A percentile compares a stretch with the other conserved stretches of the same genome.
These are phyloP conservation scores for Ceyx melanurus DNA, from an alignment of 2,113 vertebrate genomes.

Conservation along the genomic window DNA sequence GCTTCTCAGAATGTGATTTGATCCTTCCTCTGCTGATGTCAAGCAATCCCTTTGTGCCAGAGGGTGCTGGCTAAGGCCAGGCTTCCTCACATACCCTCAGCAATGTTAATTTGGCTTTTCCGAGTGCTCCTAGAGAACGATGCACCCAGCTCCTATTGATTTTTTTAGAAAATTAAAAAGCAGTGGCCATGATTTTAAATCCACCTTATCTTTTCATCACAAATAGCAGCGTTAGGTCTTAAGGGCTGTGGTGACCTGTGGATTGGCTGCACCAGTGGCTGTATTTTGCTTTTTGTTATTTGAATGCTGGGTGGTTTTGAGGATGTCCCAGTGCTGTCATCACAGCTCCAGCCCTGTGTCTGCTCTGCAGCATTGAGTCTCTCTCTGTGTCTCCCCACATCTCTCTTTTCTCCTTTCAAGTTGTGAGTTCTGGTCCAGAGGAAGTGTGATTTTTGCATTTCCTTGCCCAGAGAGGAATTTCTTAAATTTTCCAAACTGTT, in stretches of 20 bases:
- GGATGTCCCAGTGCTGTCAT: background rate
- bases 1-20: background rate
- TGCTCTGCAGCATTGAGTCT: background rate
- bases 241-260: background rate
- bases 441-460: background rate
- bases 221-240: fast-evolving
- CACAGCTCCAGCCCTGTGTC: background rate
- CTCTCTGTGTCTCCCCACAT: background rate
- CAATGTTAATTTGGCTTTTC: background rate
- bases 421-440: background rate
- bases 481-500: background rate
- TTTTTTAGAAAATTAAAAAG: background rate
- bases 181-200: background rate
- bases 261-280: fast-evolving
- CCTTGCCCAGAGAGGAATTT: background rate
- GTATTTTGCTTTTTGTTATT: background rate
- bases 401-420: background rate
- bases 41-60: background rate
- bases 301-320: background rate
- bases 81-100: background rate
- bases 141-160: background rate
- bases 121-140: background rate
- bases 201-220: background rate
- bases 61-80: background rate
- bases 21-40: background rate